Evolutionary conservation across 1,140 invertebrate genomes (phyloP).

Genomic region (Aphaenogaster ashmeadi): DNA sequence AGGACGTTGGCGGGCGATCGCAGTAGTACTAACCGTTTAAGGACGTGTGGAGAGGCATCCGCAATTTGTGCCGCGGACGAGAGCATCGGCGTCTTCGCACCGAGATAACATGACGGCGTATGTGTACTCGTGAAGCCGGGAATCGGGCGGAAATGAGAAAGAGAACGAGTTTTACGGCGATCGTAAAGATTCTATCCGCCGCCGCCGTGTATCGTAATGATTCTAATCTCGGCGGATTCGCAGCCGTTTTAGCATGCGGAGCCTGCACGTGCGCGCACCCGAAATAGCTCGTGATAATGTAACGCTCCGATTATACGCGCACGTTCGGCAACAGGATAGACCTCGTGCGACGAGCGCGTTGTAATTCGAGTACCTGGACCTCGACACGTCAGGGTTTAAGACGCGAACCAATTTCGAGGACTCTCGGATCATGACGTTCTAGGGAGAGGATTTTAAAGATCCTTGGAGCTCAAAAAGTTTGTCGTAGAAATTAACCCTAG

Average conservation of each 20-base stretch:
- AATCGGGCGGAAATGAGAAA: conserved; percentile 53
- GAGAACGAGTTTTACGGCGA: conserved; percentile 65
- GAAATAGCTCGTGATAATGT: conserved; percentile 59
- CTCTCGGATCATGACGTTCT: background rate
- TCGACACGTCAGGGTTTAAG: background rate
- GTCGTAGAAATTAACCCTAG: too few relatives aligned
- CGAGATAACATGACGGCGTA: conserved; percentile 54
- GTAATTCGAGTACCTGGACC: background rate
- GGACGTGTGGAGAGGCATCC: conserved; percentile 17
- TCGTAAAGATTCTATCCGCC: conserved; percentile 74
- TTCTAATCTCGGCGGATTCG: conserved; percentile 68
- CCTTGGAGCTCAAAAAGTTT: background rate
- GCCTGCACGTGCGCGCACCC: conserved; percentile 19
- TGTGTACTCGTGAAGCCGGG: conserved; percentile 24
- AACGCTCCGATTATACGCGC: background rate
- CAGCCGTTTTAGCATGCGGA: conserved; percentile 26
- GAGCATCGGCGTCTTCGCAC: conserved; percentile 2
- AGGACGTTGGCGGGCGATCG: background rate
- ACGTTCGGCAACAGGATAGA: background rate
- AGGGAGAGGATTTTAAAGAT: background rate
- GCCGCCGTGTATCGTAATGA: conserved; percentile 58
- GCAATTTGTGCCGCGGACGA: conserved; percentile 45
- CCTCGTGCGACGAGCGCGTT: background rate
- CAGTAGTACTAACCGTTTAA: conserved; percentile 40
- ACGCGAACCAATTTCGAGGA: background rate